Conservation (phyloP, 2,888 invertebrate genomes). For the Conomelus anceps region DNA sequence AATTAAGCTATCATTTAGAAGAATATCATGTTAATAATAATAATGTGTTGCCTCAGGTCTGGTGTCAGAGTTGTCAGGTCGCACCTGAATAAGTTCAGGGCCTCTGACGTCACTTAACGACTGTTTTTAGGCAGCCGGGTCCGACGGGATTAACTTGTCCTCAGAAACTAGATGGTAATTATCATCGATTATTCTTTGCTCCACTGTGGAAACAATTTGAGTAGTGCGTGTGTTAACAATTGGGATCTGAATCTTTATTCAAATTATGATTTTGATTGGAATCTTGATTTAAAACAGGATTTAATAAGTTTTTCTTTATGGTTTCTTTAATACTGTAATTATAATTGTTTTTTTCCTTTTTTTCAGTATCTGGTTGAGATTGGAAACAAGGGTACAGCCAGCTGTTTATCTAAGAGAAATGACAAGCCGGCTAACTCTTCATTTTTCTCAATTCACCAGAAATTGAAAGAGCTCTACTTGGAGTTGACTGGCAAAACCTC, state of each 20-base stretch:
- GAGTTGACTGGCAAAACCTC: slow-evolving; percentile 42
- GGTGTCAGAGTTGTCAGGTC: too few relatives aligned
- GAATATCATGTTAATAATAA: too few relatives aligned
- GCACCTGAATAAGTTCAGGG: too few relatives aligned
- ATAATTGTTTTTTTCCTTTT: not conserved
- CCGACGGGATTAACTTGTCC: too few relatives aligned
- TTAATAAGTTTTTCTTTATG: not conserved
- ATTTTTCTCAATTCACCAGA: slow-evolving; percentile 43
- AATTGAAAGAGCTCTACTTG: slow-evolving; percentile 43
- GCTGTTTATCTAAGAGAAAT: slow-evolving; percentile 29
- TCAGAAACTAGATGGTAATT: too few relatives aligned
- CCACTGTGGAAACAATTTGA: too few relatives aligned
- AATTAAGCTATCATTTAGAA: too few relatives aligned
- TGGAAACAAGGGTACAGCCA: slow-evolving; percentile 30
- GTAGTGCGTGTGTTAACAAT: too few relatives aligned
- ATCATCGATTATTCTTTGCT: too few relatives aligned
- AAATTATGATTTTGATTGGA: not conserved
- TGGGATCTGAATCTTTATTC: not conserved
- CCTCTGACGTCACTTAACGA: too few relatives aligned
- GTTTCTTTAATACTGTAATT: not conserved
- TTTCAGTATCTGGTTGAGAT: slow-evolving; percentile 32
- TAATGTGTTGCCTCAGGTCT: too few relatives aligned
- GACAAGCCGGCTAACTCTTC: slow-evolving; percentile 12
- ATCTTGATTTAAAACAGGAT: not conserved
- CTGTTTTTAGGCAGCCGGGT: too few relatives aligned